Percentiles rank a stretch among this genome's conserved stretches.
phyloP scores from a whole-genome alignment of 1,140 invertebrate species.

The Neodiprion pinetum region DNA sequence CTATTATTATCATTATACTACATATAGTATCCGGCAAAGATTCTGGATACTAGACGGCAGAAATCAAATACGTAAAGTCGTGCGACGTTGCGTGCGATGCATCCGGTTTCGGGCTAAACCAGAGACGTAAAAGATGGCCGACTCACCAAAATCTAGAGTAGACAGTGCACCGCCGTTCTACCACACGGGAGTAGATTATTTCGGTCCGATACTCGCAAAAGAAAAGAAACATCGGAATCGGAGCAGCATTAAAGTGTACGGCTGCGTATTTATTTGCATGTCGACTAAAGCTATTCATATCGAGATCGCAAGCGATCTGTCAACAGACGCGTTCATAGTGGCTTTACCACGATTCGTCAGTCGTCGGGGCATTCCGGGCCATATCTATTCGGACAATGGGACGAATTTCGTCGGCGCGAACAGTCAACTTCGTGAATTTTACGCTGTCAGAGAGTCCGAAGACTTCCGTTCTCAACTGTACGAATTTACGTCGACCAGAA shows the following conservation, averaged over 20 bases:
- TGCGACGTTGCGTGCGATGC: constrained; percentile 45
- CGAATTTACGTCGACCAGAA: not conserved
- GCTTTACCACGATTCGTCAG: constrained; percentile 36
- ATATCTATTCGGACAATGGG: constrained; percentile 26
- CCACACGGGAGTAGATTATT: constrained; percentile 41
- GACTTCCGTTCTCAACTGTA: not conserved
- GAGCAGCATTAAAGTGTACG: constrained; percentile 30
- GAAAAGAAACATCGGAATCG: constrained; percentile 17
- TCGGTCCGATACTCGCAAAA: constrained; percentile 41
- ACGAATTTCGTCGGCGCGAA: constrained; percentile 26
- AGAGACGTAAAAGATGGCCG: constrained; percentile 40
- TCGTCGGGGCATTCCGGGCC: constrained; percentile 20
- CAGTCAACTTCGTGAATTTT: constrained; percentile 24
- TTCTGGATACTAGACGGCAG: constrained; percentile 45
- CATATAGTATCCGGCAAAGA: constrained; percentile 26
- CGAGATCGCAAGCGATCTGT: constrained; percentile 34
- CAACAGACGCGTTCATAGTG: constrained; percentile 34
- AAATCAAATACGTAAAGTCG: constrained; percentile 27
- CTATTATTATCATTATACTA: no score
- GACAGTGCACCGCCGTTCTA: constrained; percentile 37
- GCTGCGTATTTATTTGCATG: constrained; percentile 33
- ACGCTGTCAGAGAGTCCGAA: not conserved
- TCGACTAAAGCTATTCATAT: constrained; percentile 38
- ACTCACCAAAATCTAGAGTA: constrained; percentile 33
- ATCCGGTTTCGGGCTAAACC: constrained; percentile 33